These are phyloP conservation scores for Helicoverpa zea DNA, from an alignment of 1,140 invertebrate species.

Conservation along the genomic window DNA sequence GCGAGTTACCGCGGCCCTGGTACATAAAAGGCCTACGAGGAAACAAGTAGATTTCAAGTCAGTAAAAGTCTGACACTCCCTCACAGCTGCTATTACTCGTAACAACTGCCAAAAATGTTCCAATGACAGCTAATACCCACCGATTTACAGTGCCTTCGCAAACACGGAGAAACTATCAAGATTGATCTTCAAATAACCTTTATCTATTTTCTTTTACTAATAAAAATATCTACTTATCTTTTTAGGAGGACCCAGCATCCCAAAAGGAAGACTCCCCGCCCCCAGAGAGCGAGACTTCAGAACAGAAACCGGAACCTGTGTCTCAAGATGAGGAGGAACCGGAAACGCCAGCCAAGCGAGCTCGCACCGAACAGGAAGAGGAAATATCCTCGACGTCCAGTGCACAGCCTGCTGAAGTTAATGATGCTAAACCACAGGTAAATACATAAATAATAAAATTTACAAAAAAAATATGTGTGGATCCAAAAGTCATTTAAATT, in stretches of 20 bases:
- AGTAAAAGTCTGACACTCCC: no score
- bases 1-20: no score
- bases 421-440: conserved; percentile 65
- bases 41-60: no score
- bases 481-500: no score
- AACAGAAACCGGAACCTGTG: conserved; percentile 52
- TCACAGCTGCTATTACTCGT: no score
- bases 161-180: no score
- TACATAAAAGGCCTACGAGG: no score
- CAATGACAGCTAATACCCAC: neutral
- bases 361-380: conserved; percentile 74
- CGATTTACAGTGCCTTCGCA: no score
- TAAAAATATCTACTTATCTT: neutral
- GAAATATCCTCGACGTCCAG: conserved; percentile 74
- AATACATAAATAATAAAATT: neutral
- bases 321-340: conserved; percentile 56
- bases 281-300: conserved; percentile 64
- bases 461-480: no score
- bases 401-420: conserved; percentile 57
- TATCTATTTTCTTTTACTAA: neutral
- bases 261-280: conserved; percentile 66
- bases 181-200: neutral
- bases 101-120: neutral
- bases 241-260: conserved; percentile 68
- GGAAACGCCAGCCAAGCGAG: conserved; percentile 14